Conservation (phyloP, 92 coral and sea anemone genomes). For the Galaxea fascicularis region DNA sequence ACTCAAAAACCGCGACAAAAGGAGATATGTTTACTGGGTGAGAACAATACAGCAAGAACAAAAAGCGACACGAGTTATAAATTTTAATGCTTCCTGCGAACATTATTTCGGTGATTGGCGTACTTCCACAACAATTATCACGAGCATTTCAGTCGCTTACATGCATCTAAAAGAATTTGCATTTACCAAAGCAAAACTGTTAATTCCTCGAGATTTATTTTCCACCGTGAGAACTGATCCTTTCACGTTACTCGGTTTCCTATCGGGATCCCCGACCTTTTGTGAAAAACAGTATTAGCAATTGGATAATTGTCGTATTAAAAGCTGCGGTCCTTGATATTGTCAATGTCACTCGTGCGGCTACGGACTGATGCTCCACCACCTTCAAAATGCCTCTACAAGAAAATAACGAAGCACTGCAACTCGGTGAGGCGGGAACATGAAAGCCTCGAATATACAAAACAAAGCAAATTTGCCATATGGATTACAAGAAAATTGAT, state of each 20-base stretch:
- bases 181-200: neutral
- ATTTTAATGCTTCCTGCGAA: constrained; percentile 38
- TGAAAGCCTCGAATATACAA: neutral
- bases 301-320: constrained; percentile 44
- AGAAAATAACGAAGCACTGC: constrained; percentile 6
- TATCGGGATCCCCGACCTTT: neutral
- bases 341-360: constrained; percentile 31
- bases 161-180: constrained; percentile 13
- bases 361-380: constrained; percentile 18
- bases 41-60: constrained; percentile 2
- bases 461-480: too few relatives aligned
- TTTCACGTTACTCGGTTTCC: constrained; percentile 15
- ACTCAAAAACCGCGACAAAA: neutral
- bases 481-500: neutral
- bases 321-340: constrained; percentile 50
- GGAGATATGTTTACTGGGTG: neutral
- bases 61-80: constrained; percentile 6
- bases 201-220: constrained; percentile 7
- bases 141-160: neutral
- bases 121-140: constrained; percentile 27
- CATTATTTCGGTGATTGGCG: constrained; percentile 23
- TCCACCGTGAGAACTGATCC: constrained; percentile 3
- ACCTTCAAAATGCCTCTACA: neutral
- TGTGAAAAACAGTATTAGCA: neutral
- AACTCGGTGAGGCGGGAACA: neutral